Evolutionary conservation across 2,797 vertebrate species (phyloP), one percentile per base, ranked within the genome.

Genomic region (Rhabdophis nuchalis): DNA sequence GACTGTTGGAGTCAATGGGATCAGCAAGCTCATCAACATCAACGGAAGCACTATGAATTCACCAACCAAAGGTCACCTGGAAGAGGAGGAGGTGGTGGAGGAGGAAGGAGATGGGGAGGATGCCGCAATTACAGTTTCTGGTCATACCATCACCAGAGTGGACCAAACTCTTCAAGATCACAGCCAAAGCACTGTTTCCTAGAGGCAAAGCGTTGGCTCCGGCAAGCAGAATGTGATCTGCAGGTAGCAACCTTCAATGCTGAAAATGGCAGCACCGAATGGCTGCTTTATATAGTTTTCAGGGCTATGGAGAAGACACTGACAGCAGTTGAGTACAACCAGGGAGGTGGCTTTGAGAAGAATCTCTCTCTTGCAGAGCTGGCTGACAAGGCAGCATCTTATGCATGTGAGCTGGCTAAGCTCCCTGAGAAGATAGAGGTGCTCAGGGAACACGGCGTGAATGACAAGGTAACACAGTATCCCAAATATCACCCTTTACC

Each of bases 211-310:
- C 97, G 98, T 56, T 98, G 98, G 98, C 96, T 93, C 32, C 96
- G 92, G 94, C 98, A 98, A 96, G 98, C 98, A 58, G 96, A 96
- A 64, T 98, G 98, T 61, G 98, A 98, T 94, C 96, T 98, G 20
- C 91, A 56, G 20, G 97, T 98, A n/a, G 98, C 98, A 64, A 11
- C 93, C 46, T 96, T 95, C 18, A 97, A 97, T 57, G 94, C 53
- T 6, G 95, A 92, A 29, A 93, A 90, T 7, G 88, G 77, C 0
- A 97, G 95, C 92, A 97, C 97, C 5, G 98, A 98, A 92, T 98
- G 98, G 98, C 97, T 98, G 95, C 96, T 98, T 27, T 98, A 98
- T 94, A 98, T 98, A 96, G 96, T 98, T 64, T 98, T 98, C 88
- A 98, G 98, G 92, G 98, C 97, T 3, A 96, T 98, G 89, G 97